phyloP scores from a whole-genome alignment of 1,140 invertebrate species.

The Agraylea sexmaculata region DNA sequence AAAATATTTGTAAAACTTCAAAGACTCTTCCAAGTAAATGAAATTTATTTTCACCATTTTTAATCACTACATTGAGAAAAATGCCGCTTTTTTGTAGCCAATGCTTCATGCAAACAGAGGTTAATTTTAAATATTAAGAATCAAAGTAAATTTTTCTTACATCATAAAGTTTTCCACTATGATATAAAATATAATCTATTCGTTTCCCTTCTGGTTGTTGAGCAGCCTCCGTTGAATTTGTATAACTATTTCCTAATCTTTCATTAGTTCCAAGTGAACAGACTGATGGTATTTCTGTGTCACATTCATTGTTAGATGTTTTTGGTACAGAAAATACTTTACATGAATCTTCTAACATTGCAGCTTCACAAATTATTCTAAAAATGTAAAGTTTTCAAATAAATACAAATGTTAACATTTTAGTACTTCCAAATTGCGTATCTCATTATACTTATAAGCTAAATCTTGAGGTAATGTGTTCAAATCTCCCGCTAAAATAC shows the following conservation, averaged over 20 bases:
- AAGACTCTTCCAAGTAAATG: background rate
- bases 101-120: background rate
- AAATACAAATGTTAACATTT: too few species aligned
- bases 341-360: constrained; percentile 37
- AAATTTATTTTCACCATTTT: constrained; percentile 19
- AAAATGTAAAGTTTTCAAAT: constrained; percentile 7
- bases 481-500: constrained; percentile 83
- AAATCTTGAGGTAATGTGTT: constrained; percentile 82
- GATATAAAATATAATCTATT: constrained; percentile 84
- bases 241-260: constrained; percentile 73
- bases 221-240: constrained; percentile 40
- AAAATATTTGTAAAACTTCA: background rate
- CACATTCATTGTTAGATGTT: background rate
- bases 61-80: too few species aligned
- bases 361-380: constrained; percentile 28
- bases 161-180: constrained; percentile 39
- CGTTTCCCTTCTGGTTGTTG: constrained; percentile 64
- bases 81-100: background rate
- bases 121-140: constrained; percentile 8
- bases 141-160: constrained; percentile 27
- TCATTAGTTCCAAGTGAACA: constrained; percentile 57
- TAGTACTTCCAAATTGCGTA: too few species aligned
- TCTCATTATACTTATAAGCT: constrained; percentile 60
- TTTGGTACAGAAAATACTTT: constrained; percentile 22
- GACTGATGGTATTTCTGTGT: constrained; percentile 6